These are phyloP conservation scores for Odontothrips loti DNA, from an alignment of 2,888 invertebrate genomes.

Conservation along the genomic window DNA sequence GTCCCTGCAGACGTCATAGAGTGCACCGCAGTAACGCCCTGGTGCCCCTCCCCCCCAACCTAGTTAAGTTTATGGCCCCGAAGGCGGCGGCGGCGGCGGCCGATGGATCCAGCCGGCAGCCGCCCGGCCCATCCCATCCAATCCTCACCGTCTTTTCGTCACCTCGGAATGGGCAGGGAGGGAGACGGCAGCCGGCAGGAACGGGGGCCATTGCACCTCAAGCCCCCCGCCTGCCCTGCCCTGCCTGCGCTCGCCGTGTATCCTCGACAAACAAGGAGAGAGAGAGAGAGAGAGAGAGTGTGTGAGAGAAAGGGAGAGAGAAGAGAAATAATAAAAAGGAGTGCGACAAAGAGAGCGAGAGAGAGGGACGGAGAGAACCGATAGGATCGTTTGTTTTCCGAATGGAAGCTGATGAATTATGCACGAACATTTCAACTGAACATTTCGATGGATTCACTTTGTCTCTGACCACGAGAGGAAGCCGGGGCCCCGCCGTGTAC, in stretches of 20 bases:
- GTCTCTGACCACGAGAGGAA: neutral
- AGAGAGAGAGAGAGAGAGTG: too few species aligned
- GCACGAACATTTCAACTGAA: conserved; percentile 7
- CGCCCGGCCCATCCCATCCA: neutral
- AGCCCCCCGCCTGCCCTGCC: neutral
- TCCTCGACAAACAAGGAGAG: too few species aligned
- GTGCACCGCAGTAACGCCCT: neutral
- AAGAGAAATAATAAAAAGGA: too few species aligned
- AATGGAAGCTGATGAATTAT: conserved; percentile 20
- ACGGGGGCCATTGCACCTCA: neutral
- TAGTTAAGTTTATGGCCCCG: conserved; percentile 9
- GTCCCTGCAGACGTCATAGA: neutral
- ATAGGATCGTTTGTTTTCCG: conserved; percentile 6
- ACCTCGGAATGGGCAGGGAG: neutral
- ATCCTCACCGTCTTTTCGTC: neutral
- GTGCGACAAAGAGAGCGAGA: too few species aligned
- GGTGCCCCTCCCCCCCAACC: neutral
- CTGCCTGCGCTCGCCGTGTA: too few species aligned
- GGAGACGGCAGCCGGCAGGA: neutral
- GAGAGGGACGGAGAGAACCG: too few species aligned
- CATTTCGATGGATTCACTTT: conserved; percentile 7
- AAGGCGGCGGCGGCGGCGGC: neutral
- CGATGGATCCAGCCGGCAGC: neutral
- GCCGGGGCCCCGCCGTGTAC: neutral
- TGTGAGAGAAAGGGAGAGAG: too few species aligned